Evolutionary conservation across 2,888 invertebrate genomes (phyloP), one percentile per base, ranked within the genome.

Genomic region (Chrysina gloriosa): DNA sequence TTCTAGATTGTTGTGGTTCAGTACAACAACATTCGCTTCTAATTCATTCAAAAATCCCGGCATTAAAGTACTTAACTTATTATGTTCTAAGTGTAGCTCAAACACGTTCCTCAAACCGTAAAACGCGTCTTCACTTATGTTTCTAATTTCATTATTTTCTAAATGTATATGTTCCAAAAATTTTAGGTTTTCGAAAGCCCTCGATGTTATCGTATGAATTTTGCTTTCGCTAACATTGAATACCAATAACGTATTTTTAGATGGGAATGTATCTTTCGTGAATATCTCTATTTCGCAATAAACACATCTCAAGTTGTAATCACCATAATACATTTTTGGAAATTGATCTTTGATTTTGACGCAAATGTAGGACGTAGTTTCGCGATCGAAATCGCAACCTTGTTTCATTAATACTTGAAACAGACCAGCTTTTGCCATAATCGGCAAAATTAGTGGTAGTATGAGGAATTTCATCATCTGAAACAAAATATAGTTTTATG

Each of bases 81-180:
- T 82, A 63, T 78, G 47, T 45, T 78, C 75, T 29, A 82, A 71
- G 71, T 81, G 76, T 0, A 82, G 64, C 67, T 80, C 79, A 64
- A 76, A 78, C 0, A 82, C 71, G 67, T 80, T 77, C 23, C 76
- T 71, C 25, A 81, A 68, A 2, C 79, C 79, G n/a, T 69, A 52
- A 65, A 82, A 82, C 6, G 81, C 81, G 6, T 77, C 72, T 29
- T 65, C 70, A 3, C 74, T 71, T 45, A 82, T 73, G 9, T 74
- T 75, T 5, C 36, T 66, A 23, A 82, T 77, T 9, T 68, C 70
- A 65, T 82, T 82, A 39, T 78, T 67, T 45, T 78, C 73, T 48
- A 82, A 67, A 69, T 75, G 76, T 23, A 81, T 67, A 61, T 78
- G 78, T 7, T 64, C 23, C 11, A 64, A 21, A 11, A 65, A 39